Evolutionary conservation across 2,797 vertebrate species (phyloP), one percentile per base, ranked within the genome.

Genomic region (Cyprinella venusta): DNA sequence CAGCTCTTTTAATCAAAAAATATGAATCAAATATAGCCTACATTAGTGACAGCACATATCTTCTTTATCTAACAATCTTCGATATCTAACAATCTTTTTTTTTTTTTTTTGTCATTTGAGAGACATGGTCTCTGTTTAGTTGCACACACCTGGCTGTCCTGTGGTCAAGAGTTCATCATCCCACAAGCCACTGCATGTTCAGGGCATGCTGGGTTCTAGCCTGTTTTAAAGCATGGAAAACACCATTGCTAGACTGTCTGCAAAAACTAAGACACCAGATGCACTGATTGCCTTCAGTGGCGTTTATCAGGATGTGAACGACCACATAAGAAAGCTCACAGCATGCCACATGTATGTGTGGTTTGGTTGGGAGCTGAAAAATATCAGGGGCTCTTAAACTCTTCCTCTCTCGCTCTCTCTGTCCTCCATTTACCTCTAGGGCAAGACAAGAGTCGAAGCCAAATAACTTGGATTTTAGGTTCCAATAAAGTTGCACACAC

Each of bases 281-380:
- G 80, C 48, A 40, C 50, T 69, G 50, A 30, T 42, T 85, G 74
- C 71, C 79, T 85, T 67, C 50, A 21, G 52, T 63, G 76, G 40
- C 21, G 2, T 64, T 86, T 79, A 63, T 79, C 59, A 76, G 50
- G 83, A 87, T 82, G 80, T 84, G 78, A 72, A 78, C 79, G 54
- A 86, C 87, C 84, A 86, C 74, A 88, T 87, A 67, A 85, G 63
- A 84, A 85, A 54, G 68, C 40, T 84, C 76, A 50, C 70, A 80
- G 84, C 75, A 68, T 82, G 78, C 78, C 61, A 80, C 33, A 18
- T 48, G 15, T 59, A 61, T 12, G 68, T 12, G 54, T 83, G 80
- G 85, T 83, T 75, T 65, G 69, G 61, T 69, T 78, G n/a, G 21
- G 48, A 72, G 81, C 70, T 81, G 68, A 84, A 84, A 33, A 82